Percentiles rank a stretch among this genome's conserved stretches.
phyloP scores from a whole-genome alignment of 2,113 vertebrate species.

The Calidris pygmaea region DNA sequence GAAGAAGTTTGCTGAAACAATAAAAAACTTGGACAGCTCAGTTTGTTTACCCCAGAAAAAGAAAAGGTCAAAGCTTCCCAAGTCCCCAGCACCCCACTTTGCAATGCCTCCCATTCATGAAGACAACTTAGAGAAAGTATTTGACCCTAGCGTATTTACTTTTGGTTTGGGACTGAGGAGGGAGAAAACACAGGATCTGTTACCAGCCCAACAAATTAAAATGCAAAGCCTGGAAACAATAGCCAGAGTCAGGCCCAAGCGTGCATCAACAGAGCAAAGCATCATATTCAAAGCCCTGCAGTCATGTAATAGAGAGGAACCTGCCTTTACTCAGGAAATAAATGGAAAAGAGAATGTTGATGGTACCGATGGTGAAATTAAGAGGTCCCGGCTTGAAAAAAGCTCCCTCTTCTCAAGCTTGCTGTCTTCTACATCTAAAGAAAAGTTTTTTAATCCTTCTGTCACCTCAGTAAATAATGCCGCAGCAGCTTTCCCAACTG shows the following conservation, averaged over 20 bases:
- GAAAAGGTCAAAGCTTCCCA: constrained; percentile 77
- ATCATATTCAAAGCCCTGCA: constrained; percentile 78
- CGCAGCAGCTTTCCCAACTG: constrained; percentile 62
- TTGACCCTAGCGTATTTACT: constrained; percentile 86
- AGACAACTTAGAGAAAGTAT: constrained; percentile 86
- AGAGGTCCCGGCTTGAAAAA: constrained; percentile 85
- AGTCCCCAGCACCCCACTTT: constrained; percentile 79
- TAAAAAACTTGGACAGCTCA: constrained; percentile 85
- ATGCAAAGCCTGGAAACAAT: constrained; percentile 78
- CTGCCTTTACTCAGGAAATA: constrained; percentile 8
- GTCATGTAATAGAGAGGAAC: constrained; percentile 19
- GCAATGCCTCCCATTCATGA: constrained; percentile 91
- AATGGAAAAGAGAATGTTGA: constrained; percentile 63
- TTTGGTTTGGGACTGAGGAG: constrained; percentile 85
- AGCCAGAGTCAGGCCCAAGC: constrained; percentile 73
- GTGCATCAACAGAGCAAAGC: constrained; percentile 83
- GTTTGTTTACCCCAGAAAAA: constrained; percentile 86
- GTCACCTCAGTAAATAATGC: constrained; percentile 66
- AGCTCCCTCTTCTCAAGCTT: constrained; percentile 90
- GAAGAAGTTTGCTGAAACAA: constrained; percentile 87
- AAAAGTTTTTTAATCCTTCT: constrained; percentile 74
- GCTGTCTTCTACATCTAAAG: constrained; percentile 73
- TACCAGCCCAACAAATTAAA: constrained; percentile 82
- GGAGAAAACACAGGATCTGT: constrained; percentile 66
- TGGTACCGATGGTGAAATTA: constrained; percentile 54